Evolutionary conservation across 2,888 invertebrate genomes (phyloP), one percentile per base, ranked within the genome.

Genomic region (Mamestra brassicae): DNA sequence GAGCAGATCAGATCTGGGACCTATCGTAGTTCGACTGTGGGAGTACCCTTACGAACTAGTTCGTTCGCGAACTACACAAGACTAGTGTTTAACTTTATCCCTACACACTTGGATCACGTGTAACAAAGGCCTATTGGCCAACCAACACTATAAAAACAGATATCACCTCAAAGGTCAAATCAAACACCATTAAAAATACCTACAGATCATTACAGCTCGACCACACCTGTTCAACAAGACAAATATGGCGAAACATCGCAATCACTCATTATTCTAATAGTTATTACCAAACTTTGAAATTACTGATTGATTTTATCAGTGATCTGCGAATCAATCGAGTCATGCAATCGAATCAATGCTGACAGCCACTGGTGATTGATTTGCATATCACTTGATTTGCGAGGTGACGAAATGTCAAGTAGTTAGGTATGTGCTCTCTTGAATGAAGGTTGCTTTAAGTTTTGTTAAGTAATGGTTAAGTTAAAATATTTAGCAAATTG

Each of bases 361-460:
- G 87, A 87, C 86, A 87, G 83, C 54, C 57, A 52, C 58, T 70
- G 77, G 76, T 88, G 83, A 88, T 88, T 79, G 88, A 87, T 87
- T 86, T 81, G 57, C 85, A 86, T 88, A 81, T 81, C 78, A 83
- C 74, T 79, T 66, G 81, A 57, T 60, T 81, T 66, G 74, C 36
- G 69, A 74, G 78, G 85, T 87, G 88, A 86, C 76, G 87, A 87
- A 83, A 87, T 76, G 86, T 80, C 85, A 85, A 54, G 8, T 62
- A 36, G 73, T 75, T 75, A 78, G 66, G 61, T 75, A 67, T 64
- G 68, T 50, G 67, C 65, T 68, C 71, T 75, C 75, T 55, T 62
- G 57, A 60, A 5, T 42, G 42, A 60, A 77, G 74, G 81, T 65
- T 76, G 58, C 54, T 2, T 52, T 52, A 17, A 52, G 47, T 10